Evolutionary conservation across 2,888 invertebrate genomes (phyloP).

Genomic region (Hypomecis punctinalis): DNA sequence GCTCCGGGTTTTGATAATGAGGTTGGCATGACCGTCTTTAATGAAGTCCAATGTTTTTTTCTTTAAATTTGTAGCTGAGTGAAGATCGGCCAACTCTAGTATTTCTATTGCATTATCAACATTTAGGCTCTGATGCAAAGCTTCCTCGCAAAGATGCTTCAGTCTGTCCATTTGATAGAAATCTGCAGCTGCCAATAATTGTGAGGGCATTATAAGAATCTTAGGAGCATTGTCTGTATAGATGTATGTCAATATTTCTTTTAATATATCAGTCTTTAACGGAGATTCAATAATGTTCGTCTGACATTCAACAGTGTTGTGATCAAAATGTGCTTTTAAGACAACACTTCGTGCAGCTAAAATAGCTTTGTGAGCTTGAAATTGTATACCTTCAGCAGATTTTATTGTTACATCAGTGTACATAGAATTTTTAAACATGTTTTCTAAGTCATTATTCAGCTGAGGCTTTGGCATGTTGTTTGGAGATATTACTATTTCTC

Average conservation of each 20-base stretch:
- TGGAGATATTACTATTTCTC: constrained; percentile 71
- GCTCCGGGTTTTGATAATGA: constrained; percentile 75
- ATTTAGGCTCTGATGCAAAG: constrained; percentile 73
- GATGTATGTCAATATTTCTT: constrained; percentile 73
- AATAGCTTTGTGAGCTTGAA: constrained; percentile 75
- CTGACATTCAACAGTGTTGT: constrained; percentile 72
- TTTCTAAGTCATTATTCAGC: constrained; percentile 73
- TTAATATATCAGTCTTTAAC: constrained; percentile 70
- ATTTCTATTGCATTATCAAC: constrained; percentile 79
- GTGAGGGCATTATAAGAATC: constrained; percentile 77
- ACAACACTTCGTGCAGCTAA: constrained; percentile 76
- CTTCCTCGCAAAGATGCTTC: constrained; percentile 75
- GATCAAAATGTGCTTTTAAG: constrained; percentile 76
- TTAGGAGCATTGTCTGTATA: constrained; percentile 77
- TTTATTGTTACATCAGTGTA: constrained; percentile 77
- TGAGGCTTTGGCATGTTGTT: constrained; percentile 66
- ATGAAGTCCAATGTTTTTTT: constrained; percentile 74
- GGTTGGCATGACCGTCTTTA: constrained; percentile 75
- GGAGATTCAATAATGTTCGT: constrained; percentile 74
- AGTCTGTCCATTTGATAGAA: constrained; percentile 74
- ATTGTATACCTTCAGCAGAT: constrained; percentile 71
- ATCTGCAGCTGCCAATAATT: constrained; percentile 75
- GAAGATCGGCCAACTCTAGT: constrained; percentile 73
- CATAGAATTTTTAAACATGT: constrained; percentile 67
- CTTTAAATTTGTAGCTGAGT: constrained; percentile 71